These are phyloP conservation scores for Falco columbarius DNA, from an alignment of 2,797 vertebrate genomes.

Conservation along the genomic window DNA sequence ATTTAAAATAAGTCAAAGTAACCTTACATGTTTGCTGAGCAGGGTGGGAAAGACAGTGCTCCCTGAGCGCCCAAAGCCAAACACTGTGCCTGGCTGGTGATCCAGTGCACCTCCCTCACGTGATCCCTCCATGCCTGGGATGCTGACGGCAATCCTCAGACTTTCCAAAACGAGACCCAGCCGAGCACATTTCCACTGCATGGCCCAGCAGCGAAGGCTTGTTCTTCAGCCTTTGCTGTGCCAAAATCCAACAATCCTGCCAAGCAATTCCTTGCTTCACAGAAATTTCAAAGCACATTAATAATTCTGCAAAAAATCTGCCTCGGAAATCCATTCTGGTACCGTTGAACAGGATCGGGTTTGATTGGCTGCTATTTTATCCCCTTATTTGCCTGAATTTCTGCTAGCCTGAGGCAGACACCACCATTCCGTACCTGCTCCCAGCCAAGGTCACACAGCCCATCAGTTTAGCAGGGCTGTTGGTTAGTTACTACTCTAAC, in stretches of 20 bases:
- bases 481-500: neutral
- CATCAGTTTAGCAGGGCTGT: fast-evolving
- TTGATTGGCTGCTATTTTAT: neutral
- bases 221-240: fast-evolving
- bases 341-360: neutral
- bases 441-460: neutral
- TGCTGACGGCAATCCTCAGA: neutral
- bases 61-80: neutral
- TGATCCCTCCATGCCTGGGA: neutral
- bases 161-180: neutral
- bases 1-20: neutral
- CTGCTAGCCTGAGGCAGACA: fast-evolving
- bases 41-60: neutral
- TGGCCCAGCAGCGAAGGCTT: neutral
- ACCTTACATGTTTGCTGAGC: neutral
- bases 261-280: neutral
- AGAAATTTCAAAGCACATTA: neutral
- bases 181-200: neutral
- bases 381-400: neutral
- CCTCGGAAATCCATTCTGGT: neutral
- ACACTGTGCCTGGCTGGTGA: neutral
- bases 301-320: neutral
- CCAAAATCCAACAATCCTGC: neutral
- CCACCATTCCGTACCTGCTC: neutral
- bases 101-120: neutral